Percentiles rank a stretch among this genome's conserved stretches.
phyloP scores from a whole-genome alignment of 2,113 vertebrate genomes.

The Tupaia tana region DNA sequence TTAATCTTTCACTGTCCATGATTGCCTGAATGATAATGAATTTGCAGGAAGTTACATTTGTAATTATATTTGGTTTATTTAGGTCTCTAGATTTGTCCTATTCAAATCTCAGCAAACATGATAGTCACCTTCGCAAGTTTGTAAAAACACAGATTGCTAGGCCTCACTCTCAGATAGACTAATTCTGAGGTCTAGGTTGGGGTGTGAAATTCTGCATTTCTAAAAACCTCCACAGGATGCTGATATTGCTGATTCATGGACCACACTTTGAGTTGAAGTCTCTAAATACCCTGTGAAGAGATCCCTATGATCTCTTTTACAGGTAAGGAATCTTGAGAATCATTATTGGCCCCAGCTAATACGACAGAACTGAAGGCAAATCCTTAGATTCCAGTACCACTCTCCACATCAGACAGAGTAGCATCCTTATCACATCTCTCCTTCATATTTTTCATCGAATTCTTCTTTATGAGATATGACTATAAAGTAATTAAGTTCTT shows the following conservation, averaged over 20 bases:
- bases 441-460: not conserved
- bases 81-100: not conserved
- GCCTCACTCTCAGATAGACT: not conserved
- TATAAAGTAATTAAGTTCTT: slow-evolving; percentile 34
- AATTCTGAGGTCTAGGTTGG: not conserved
- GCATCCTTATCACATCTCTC: not conserved
- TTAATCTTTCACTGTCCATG: not conserved
- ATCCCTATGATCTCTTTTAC: not conserved
- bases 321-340: not conserved
- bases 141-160: not conserved
- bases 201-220: not conserved
- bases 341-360: not conserved
- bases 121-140: not conserved
- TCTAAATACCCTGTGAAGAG: not conserved
- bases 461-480: not conserved
- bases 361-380: not conserved
- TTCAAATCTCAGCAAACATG: not conserved
- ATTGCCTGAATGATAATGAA: not conserved
- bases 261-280: not conserved
- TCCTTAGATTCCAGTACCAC: not conserved
- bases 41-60: not conserved
- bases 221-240: not conserved
- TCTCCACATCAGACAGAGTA: not conserved
- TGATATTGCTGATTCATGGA: not conserved
- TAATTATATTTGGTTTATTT: not conserved